Evolutionary conservation across 2,797 vertebrate genomes (phyloP).

Genomic region (Paedocypris micromegethes): DNA sequence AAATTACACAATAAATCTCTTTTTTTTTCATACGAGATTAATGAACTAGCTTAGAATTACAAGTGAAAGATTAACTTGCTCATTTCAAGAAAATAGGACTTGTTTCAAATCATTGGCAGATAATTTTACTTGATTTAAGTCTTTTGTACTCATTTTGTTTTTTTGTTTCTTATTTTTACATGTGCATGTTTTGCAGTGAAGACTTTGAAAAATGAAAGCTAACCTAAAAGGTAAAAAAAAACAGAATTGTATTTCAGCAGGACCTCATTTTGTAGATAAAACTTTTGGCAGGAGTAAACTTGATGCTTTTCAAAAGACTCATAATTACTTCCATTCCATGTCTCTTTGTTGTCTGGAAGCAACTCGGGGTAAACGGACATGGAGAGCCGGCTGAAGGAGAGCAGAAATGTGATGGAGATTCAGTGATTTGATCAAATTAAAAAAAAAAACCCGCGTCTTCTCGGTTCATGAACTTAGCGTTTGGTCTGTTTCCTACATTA

Average conservation of each 20-base stretch:
- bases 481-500: no score
- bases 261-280: conserved; percentile 61
- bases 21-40: no score
- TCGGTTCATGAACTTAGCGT: conserved; percentile 35
- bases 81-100: no score
- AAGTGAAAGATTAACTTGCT: no score
- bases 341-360: conserved; percentile 38
- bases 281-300: conserved; percentile 70
- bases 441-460: conserved; percentile 59
- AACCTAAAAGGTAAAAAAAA: conserved; percentile 19
- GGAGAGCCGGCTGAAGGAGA: conserved; percentile 58
- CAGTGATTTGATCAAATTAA: conserved; percentile 52
- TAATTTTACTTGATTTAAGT: no score
- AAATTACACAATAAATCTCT: no score
- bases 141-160: neutral
- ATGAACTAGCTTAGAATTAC: no score
- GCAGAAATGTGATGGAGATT: conserved; percentile 52
- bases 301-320: conserved; percentile 49
- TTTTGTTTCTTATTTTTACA: conserved; percentile 9
- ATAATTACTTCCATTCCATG: conserved; percentile 64
- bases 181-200: conserved; percentile 14
- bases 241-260: conserved; percentile 45
- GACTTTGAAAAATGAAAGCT: conserved; percentile 37
- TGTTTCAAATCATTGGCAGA: no score
- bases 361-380: conserved; percentile 38